Evolutionary conservation across 2,797 vertebrate species (phyloP).

Genomic region (Etheostoma nigrum): DNA sequence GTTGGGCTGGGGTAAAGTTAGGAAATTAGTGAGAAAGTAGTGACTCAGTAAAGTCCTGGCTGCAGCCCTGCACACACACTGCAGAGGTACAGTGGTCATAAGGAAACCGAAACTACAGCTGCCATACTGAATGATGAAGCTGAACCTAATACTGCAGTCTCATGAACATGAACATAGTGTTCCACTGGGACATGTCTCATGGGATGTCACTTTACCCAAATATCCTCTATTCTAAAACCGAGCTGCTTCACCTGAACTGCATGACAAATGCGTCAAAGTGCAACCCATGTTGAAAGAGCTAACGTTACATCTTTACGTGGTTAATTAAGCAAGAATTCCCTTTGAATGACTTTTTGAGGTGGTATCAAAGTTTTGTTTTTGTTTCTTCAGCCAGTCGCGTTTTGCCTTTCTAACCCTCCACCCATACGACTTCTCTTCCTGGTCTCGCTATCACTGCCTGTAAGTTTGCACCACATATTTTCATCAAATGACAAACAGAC

Average conservation of each 20-base stretch:
- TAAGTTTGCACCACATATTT: not conserved
- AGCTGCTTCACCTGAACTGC: not conserved
- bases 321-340: not conserved
- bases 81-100: too few relatives aligned
- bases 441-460: conserved; percentile 12
- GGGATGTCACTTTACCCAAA: too few relatives aligned
- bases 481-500: not conserved
- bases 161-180: not conserved
- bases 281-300: not conserved
- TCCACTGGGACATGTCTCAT: not conserved
- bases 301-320: not conserved
- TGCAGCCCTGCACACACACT: not conserved
- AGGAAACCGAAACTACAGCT: not conserved
- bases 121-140: too few relatives aligned
- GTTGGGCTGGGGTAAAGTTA: not conserved
- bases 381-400: not conserved
- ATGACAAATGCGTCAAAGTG: not conserved
- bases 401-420: not conserved
- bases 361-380: conserved; percentile 23
- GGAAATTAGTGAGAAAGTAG: not conserved
- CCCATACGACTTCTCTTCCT: conserved; percentile 20
- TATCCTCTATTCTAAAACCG: too few relatives aligned
- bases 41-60: not conserved
- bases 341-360: not conserved
- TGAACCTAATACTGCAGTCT: too few relatives aligned